phyloP scores from a whole-genome alignment of 2,888 invertebrate species.

The Julus scandinavius region DNA sequence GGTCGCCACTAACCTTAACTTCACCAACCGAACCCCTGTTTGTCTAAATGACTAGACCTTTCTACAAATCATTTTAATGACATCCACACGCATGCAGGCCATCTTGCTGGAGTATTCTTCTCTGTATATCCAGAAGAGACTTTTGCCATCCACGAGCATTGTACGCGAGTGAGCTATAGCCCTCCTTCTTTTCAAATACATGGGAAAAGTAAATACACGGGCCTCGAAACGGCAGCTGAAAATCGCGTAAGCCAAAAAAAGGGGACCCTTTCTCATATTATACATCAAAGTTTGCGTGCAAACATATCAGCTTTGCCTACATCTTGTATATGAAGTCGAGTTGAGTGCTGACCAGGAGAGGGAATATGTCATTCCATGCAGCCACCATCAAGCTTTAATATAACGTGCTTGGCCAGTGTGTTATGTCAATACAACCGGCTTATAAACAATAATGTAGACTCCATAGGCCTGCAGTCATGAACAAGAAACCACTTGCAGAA shows the following conservation, averaged over 20 bases:
- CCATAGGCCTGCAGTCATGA: neutral
- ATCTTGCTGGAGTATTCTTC: neutral
- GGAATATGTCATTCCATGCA: neutral
- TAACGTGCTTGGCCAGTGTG: neutral
- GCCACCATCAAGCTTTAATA: neutral
- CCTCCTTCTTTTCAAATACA: neutral
- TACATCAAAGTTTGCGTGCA: neutral
- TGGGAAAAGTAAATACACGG: neutral
- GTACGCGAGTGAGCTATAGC: neutral
- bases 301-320: conserved; percentile 1
- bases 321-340: neutral
- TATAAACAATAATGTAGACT: neutral
- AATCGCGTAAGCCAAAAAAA: neutral
- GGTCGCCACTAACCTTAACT: too few relatives aligned
- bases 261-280: neutral
- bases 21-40: neutral
- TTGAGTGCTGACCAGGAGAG: neutral
- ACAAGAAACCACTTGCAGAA: conserved; percentile 1
- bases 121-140: neutral
- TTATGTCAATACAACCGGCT: neutral
- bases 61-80: neutral
- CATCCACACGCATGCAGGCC: neutral
- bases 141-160: neutral
- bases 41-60: conserved; percentile 1
- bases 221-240: conserved; percentile 1